Evolutionary conservation across 2,113 vertebrate genomes (phyloP).

Genomic region (Mormyrus iriodes): DNA sequence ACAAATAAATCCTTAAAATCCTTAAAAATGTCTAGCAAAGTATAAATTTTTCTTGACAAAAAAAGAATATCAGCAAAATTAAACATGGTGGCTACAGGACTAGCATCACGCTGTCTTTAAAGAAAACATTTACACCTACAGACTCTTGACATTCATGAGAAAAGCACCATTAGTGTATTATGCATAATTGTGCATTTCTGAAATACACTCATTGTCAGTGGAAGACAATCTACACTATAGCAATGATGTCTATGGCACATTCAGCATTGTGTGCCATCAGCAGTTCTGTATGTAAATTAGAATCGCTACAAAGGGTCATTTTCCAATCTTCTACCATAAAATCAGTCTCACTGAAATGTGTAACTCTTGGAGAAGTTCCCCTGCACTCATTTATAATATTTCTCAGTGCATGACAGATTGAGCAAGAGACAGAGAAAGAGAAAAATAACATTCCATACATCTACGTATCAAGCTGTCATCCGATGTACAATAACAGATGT

Average conservation of each 20-base stretch:
- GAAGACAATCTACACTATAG: constrained; percentile 78
- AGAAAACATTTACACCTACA: constrained; percentile 80
- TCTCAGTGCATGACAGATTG: constrained; percentile 43
- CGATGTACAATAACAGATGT: constrained; percentile 45
- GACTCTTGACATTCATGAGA: constrained; percentile 89
- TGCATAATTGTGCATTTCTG: constrained; percentile 88
- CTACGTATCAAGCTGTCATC: constrained; percentile 51
- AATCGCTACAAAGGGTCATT: constrained; percentile 86
- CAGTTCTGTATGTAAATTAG: constrained; percentile 97
- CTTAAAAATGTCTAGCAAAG: constrained; percentile 65
- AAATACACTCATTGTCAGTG: constrained; percentile 82
- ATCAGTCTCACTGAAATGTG: constrained; percentile 72
- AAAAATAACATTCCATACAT: constrained; percentile 36
- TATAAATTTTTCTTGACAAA: constrained; percentile 84
- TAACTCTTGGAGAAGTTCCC: constrained; percentile 48
- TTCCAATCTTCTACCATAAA: constrained; percentile 86
- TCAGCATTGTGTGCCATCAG: constrained; percentile 86
- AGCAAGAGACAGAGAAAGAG: constrained; percentile 30
- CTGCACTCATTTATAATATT: constrained; percentile 35
- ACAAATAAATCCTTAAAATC: constrained; percentile 48
- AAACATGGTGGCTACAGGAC: constrained; percentile 73
- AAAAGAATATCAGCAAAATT: constrained; percentile 87
- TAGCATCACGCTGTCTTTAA: constrained; percentile 80
- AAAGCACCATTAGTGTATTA: constrained; percentile 88
- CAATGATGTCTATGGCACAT: constrained; percentile 76